Evolutionary conservation across 2,113 vertebrate genomes (phyloP), one percentile per base, ranked within the genome.

Genomic region (Alligator sinensis): DNA sequence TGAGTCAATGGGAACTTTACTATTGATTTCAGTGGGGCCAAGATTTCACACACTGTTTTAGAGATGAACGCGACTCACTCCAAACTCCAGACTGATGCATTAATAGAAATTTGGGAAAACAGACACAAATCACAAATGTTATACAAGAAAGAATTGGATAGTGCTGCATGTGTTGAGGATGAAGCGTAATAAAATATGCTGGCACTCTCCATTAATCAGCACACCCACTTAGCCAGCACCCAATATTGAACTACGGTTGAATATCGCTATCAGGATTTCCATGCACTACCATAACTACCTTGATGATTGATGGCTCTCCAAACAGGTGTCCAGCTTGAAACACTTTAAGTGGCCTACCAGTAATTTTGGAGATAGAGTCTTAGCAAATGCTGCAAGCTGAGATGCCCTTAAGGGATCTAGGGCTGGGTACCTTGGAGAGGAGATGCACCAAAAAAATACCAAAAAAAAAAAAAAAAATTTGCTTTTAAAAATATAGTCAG

Each of bases 201-300:
- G 38, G 8, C 17, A 75, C 77, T 75, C n/a, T 2, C 5, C 57
- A 78, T 11, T 34, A 59, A 2, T 1, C 10, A 70, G 75, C 10
- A 34, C 3, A 18, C 2, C 1, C 12, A 75, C 55, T 6, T 2
- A 5, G 59, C 76, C 75, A 77, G 3, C 34, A 58, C 38, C 4
- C 2, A 28, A 38, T 8, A 57, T 0, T 9, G 9, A 27, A 47
- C 47, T 47, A 47, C 8, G 47, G 15, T 6, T 30, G 28, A 38
- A 17, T 3, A 2, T 25, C 7, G 17, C 13, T 16, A 77, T 66
- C 25, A 30, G 74, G 11, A 77, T 47, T 82, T 79, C 57, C 11
- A 24, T 17, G 7, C 21, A 64, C 70, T 77, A 25, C 68, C 63
- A 63, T 54, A n/a, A 1, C 10, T n/a, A 75, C 2, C 21, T 12